Evolutionary conservation across 2,888 invertebrate species (phyloP).

Genomic region (Sesia apiformis): DNA sequence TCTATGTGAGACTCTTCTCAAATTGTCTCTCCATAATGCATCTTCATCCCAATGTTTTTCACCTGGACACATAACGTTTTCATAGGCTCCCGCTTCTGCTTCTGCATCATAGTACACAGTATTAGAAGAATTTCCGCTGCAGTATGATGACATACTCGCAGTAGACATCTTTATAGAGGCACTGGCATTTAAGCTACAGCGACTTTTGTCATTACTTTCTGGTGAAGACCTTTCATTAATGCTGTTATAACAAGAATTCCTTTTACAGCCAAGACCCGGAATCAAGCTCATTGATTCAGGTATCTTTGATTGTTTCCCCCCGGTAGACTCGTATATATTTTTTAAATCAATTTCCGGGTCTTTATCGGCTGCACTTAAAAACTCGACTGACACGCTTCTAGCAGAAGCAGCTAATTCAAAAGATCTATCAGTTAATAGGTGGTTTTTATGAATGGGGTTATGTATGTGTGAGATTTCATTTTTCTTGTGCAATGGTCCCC

Average conservation of each 20-base stretch:
- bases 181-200: conserved; percentile 25
- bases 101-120: conserved; percentile 67
- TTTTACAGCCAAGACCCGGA: conserved; percentile 65
- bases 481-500: conserved; percentile 74
- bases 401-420: conserved; percentile 74
- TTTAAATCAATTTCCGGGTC: conserved; percentile 79
- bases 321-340: conserved; percentile 82
- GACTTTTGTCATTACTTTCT: conserved; percentile 28
- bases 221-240: conserved; percentile 34
- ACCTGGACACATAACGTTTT: conserved; percentile 70
- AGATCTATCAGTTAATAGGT: conserved; percentile 40
- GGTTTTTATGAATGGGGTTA: conserved; percentile 77
- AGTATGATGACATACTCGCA: conserved; percentile 66
- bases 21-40: conserved; percentile 85
- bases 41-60: conserved; percentile 90
- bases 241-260: conserved; percentile 34
- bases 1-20: conserved; percentile 84
- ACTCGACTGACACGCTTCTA: conserved; percentile 78
- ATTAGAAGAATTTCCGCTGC: conserved; percentile 63
- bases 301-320: conserved; percentile 74
- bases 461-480: conserved; percentile 82
- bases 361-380: conserved; percentile 79
- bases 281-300: conserved; percentile 67
- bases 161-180: conserved; percentile 47
- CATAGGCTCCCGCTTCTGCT: conserved; percentile 56